Base-by-base conservation (phyloP, 2,113 vertebrate species). In the Odobenus rosmarus region DNA sequence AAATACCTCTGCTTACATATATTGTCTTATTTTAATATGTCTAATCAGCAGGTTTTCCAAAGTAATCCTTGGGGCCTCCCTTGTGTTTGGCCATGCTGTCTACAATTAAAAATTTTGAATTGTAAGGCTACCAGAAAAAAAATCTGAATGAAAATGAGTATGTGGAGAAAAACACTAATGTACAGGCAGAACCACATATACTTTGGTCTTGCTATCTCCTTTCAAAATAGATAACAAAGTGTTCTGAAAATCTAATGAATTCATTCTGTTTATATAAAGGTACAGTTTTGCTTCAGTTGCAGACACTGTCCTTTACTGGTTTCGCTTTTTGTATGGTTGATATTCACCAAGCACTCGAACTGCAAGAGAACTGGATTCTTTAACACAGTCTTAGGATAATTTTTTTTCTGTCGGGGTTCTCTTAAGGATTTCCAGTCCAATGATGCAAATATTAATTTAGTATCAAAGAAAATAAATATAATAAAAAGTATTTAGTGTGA, bases 1-100 rank as follows among this genome's bases (percentile, higher is more conserved):
- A 98, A 98, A 97, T 97, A 74, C 49, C 82, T 93, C 88, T 46
- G 46, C 14, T 79, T 96, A 90, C 79, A 98, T 97, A 97, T 92
- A 97, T 51, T 53, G 26, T 3, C 3, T 96, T 98, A 82, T 88
- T 81, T 97, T 98, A 98, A 96, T 95, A 88, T 81, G 49, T 96
- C 9, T 95, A 97, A 97, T 98, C 93, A 96, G 67, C 49, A 82
- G 36, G 71, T 98, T 98, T 98, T 67, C 4, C 67, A 62, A 33
- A 84, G 26, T 62, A 59, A 80, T 94, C 51, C 46, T n/a, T 55
- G 1, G 49, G 39, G 49, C 13, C 10, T 88, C 12, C 31, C 92
- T 96, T 97, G 49, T 57, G 67, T 98, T 97, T 96, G 15, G 39
- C 90, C 39, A 59, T 95, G 26, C 8, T 96, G 81, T 85, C 5